Evolutionary conservation across 1,140 invertebrate species (phyloP).

Genomic region (Lordiphosa collinella): DNA sequence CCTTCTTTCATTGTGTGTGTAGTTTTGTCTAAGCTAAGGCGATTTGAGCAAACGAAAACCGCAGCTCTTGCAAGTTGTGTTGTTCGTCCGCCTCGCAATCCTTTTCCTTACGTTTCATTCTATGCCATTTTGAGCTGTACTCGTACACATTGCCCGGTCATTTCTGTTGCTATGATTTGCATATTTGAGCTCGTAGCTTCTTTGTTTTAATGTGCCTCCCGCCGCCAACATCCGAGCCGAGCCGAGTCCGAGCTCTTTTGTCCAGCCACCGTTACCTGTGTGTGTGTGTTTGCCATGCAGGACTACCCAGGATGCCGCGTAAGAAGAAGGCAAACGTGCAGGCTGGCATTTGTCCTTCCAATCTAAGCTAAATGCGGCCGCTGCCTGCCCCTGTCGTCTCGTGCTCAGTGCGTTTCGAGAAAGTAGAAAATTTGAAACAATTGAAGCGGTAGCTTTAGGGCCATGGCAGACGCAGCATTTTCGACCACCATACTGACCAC

Average conservation of each 20-base stretch:
- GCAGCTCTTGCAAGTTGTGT: slow-evolving; percentile 70
- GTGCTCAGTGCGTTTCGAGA: slow-evolving; percentile 38
- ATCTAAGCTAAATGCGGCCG: slow-evolving; percentile 72
- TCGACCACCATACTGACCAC: slow-evolving; percentile 75
- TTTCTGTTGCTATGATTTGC: slow-evolving; percentile 71
- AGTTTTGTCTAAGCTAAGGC: slow-evolving; percentile 71
- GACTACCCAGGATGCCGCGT: slow-evolving; percentile 60
- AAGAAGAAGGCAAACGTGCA: slow-evolving; percentile 70
- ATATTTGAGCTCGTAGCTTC: slow-evolving; percentile 68
- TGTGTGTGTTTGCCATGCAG: slow-evolving; percentile 19
- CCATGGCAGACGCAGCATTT: slow-evolving; percentile 67
- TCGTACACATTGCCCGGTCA: slow-evolving; percentile 23
- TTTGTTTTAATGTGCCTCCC: slow-evolving; percentile 71
- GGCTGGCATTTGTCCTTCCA: slow-evolving; percentile 72
- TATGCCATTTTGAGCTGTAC: slow-evolving; percentile 28
- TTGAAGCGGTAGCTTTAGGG: slow-evolving; percentile 55
- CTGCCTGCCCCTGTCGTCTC: slow-evolving; percentile 27
- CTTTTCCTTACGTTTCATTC: slow-evolving; percentile 41
- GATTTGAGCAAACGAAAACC: slow-evolving; percentile 73
- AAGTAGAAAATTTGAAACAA: slow-evolving; percentile 73
- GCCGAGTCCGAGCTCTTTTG: slow-evolving; percentile 64
- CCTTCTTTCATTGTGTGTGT: slow-evolving; percentile 41
- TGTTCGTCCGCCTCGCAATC: slow-evolving; percentile 46
- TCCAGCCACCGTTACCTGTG: slow-evolving; percentile 62
- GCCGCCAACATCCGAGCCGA: slow-evolving; percentile 16